A percentile compares a stretch with the other conserved stretches of the same genome.
Conservation (phyloP, 2,888 invertebrate species). For the Eremobia ochroleuca region DNA sequence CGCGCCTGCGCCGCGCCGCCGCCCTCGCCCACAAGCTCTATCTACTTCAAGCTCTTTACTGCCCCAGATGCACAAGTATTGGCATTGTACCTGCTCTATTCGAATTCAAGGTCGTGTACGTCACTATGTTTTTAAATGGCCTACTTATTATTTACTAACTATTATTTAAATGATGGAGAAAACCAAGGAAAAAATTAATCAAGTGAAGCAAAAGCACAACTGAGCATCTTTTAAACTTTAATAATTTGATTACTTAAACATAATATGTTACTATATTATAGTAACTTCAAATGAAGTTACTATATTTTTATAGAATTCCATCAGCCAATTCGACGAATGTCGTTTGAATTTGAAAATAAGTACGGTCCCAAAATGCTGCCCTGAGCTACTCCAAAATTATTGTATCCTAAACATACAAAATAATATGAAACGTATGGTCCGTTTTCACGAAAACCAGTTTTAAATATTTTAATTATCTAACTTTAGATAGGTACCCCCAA, state of each 20-base stretch:
- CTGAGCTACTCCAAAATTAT: slow-evolving; percentile 10
- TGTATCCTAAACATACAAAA: neutral
- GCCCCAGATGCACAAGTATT: slow-evolving; percentile 79
- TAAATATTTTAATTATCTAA: too few species aligned
- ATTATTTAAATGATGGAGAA: neutral
- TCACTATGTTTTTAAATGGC: slow-evolving; percentile 20
- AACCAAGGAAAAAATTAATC: slow-evolving; percentile 2
- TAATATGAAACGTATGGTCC: too few species aligned
- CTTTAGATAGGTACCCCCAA: too few species aligned
- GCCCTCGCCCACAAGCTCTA: slow-evolving; percentile 61
- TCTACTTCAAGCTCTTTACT: slow-evolving; percentile 68
- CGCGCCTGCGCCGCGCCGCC: slow-evolving; percentile 68
- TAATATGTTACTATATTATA: too few species aligned
- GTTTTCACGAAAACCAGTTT: too few species aligned
- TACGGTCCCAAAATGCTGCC: neutral
- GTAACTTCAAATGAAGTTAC: too few species aligned
- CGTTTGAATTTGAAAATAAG: slow-evolving; percentile 1
- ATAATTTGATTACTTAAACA: too few species aligned
- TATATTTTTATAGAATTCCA: slow-evolving; percentile 2
- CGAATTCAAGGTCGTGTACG: slow-evolving; percentile 76
- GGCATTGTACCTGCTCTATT: slow-evolving; percentile 69
- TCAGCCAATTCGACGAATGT: neutral
- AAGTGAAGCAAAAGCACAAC: neutral
- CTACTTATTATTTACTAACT: slow-evolving; percentile 18
- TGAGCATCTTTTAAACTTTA: neutral